Evolutionary conservation across 1,140 invertebrate species (phyloP).

Genomic region (Acromyrmex echinatior): DNA sequence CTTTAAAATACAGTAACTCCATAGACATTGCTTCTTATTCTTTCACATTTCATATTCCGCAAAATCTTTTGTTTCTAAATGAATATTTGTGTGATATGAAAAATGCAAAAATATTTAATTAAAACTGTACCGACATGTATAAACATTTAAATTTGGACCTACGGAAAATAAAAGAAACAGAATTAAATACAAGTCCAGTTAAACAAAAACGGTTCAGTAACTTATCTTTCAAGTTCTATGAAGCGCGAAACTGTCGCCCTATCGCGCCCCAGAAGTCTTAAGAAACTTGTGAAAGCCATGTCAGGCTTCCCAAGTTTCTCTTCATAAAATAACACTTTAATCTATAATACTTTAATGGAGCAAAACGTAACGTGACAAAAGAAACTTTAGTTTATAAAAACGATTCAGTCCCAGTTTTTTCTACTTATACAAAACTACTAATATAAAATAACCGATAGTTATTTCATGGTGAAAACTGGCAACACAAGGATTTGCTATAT

Average conservation of each 20-base stretch:
- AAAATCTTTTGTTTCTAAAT: not conserved
- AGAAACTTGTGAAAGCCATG: constrained; percentile 26
- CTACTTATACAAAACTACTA: not conserved
- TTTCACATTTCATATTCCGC: not conserved
- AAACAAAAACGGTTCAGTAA: constrained; percentile 10
- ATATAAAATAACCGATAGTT: constrained; percentile 17
- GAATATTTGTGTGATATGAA: not conserved
- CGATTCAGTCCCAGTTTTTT: not conserved
- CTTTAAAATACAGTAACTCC: not conserved
- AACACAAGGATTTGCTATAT: not conserved
- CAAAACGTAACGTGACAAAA: not conserved
- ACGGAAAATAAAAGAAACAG: constrained; percentile 15
- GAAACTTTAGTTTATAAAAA: not conserved
- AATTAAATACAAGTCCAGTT: not conserved
- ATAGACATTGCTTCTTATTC: not conserved
- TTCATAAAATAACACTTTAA: constrained; percentile 17
- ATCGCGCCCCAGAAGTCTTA: not conserved
- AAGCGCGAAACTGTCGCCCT: constrained; percentile 25
- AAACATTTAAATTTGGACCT: not conserved
- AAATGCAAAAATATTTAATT: not conserved
- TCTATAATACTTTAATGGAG: constrained; percentile 29
- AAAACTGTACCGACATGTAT: not conserved
- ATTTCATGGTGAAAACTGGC: not conserved
- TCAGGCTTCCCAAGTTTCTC: constrained; percentile 28
- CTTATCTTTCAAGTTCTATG: not conserved